Percentiles rank a stretch among this genome's conserved stretches.
Evolutionary conservation across 2,113 vertebrate species (phyloP).

Genomic region (Perca fluviatilis): DNA sequence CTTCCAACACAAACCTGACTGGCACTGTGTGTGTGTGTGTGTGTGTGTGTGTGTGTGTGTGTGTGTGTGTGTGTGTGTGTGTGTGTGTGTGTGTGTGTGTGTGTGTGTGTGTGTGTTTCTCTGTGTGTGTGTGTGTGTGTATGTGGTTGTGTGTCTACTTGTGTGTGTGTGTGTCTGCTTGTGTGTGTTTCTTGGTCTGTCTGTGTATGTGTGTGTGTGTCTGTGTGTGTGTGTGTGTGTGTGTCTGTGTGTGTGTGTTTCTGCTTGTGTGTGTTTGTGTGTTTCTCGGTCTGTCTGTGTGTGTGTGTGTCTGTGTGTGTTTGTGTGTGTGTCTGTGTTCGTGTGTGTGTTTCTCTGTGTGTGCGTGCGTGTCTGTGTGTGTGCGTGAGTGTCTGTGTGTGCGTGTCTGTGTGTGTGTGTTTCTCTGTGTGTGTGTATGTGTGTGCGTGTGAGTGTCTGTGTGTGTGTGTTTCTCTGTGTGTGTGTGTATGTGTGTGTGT

Average conservation of each 20-base stretch:
- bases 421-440: too few relatives aligned
- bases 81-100: background rate
- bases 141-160: background rate
- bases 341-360: too few relatives aligned
- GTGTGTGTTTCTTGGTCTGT: background rate
- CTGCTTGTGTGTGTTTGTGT: fast-evolving
- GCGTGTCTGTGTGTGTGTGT: background rate
- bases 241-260: background rate
- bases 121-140: background rate
- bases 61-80: too few relatives aligned
- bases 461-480: too few relatives aligned
- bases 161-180: background rate
- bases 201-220: background rate
- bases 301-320: too few relatives aligned
- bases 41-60: too few relatives aligned
- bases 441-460: too few relatives aligned
- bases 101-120: background rate
- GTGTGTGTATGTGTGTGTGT: background rate
- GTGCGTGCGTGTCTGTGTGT: background rate
- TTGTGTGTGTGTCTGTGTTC: too few relatives aligned
- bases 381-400: background rate
- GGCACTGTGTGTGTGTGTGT: too few relatives aligned
- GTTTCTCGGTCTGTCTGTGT: too few relatives aligned
- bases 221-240: background rate
- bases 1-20: too few relatives aligned